Conservation (phyloP, 35 echinoderm and acorn worm species). For the Ophioderma brevispina region DNA sequence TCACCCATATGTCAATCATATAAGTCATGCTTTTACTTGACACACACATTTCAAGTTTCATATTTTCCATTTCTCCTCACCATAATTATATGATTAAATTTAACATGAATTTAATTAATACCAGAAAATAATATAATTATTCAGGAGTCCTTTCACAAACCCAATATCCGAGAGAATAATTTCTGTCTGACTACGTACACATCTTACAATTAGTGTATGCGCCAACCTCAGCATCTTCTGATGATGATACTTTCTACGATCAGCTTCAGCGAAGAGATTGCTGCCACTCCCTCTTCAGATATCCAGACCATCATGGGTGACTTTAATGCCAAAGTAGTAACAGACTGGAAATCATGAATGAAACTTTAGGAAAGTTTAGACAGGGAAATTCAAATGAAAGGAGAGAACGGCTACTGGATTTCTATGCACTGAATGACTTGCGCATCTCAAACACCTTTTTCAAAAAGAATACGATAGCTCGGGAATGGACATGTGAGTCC, state of each 20-base stretch:
- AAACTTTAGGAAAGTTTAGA: constrained; percentile 23
- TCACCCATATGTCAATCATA: no score
- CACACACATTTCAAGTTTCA: no score
- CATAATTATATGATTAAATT: no score
- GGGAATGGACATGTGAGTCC: constrained; percentile 74
- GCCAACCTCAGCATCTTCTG: constrained; percentile 11
- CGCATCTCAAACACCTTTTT: constrained; percentile 54
- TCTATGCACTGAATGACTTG: constrained; percentile 49
- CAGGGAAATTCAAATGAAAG: constrained; percentile 39
- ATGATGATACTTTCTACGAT: constrained; percentile 43
- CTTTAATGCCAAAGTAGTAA: constrained; percentile 40
- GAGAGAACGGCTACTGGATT: constrained; percentile 56
- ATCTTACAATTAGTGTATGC: constrained; percentile 49
- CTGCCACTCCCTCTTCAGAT: constrained; percentile 13
- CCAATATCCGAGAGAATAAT: constrained; percentile 53
- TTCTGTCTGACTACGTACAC: constrained; percentile 28
- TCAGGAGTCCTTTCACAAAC: no score
- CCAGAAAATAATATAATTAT: no score
- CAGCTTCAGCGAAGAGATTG: constrained; percentile 44
- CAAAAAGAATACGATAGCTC: constrained; percentile 12
- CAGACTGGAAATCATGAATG: constrained; percentile 20
- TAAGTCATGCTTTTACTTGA: no score
- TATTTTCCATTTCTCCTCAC: no score
- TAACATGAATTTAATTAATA: no score
- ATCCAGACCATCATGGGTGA: constrained; percentile 37